Percentiles rank a stretch among this genome's conserved stretches.
phyloP scores from a whole-genome alignment of 37 sponge, comb jelly and placozoan genomes.

The Halichondria panicea region DNA sequence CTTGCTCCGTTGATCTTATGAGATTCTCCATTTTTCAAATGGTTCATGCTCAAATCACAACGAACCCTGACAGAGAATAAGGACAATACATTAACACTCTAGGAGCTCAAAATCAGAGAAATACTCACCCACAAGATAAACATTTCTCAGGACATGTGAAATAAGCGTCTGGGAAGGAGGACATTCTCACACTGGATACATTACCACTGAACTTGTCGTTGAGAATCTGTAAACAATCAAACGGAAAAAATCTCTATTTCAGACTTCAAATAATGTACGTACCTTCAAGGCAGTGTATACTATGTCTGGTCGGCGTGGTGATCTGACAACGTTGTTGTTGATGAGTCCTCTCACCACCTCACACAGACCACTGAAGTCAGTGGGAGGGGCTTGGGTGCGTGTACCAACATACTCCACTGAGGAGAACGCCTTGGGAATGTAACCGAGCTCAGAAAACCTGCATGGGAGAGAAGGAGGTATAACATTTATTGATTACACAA shows the following conservation, averaged over 20 bases:
- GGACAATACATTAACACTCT: background rate
- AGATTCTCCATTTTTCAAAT: constrained; percentile 50
- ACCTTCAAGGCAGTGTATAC: constrained; percentile 73
- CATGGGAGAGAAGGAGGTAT: too few relatives aligned
- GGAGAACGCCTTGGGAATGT: constrained; percentile 74
- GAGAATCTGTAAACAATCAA: constrained; percentile 35
- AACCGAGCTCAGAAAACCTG: constrained; percentile 62
- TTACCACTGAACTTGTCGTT: constrained; percentile 84
- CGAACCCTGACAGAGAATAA: too few relatives aligned
- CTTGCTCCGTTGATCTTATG: constrained; percentile 48
- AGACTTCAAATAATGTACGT: background rate
- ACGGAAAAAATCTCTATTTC: background rate
- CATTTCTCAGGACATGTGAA: constrained; percentile 83
- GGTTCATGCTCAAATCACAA: constrained; percentile 81
- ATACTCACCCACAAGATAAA: constrained; percentile 78
- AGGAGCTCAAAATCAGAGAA: background rate
- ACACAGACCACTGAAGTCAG: constrained; percentile 70
- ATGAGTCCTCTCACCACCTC: constrained; percentile 53
- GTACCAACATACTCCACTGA: constrained; percentile 83
- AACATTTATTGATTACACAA: too few relatives aligned
- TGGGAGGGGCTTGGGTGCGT: constrained; percentile 50
- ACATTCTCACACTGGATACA: constrained; percentile 33
- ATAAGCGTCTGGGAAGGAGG: constrained; percentile 87
- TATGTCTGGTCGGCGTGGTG: constrained; percentile 52
- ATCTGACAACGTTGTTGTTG: constrained; percentile 68